Evolutionary conservation across 1,140 invertebrate species (phyloP).

Genomic region (Meloidogyne floridensis): DNA sequence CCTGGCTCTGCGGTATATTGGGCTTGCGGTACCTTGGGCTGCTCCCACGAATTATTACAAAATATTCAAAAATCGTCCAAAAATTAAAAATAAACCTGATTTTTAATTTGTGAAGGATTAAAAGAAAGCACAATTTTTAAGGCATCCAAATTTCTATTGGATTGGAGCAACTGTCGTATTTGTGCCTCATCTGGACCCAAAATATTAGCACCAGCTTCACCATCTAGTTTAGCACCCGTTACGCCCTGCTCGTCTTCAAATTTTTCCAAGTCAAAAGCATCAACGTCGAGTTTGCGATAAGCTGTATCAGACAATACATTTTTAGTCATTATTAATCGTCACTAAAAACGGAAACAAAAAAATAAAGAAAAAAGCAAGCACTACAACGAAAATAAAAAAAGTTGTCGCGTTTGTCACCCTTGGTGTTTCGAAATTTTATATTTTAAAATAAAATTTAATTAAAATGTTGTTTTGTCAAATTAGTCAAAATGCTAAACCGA

Average conservation of each 20-base stretch:
- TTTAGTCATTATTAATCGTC: conserved; percentile 24
- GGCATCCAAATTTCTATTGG: conserved; percentile 37
- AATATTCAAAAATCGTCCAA: not conserved
- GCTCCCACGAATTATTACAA: too few relatives aligned
- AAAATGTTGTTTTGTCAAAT: too few relatives aligned
- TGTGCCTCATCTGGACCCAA: conserved; percentile 43
- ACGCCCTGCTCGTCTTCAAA: conserved; percentile 32
- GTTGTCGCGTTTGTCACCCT: too few relatives aligned
- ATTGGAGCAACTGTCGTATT: conserved; percentile 39
- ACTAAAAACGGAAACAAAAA: not conserved
- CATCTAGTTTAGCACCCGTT: conserved; percentile 28
- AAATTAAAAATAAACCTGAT: conserved; percentile 29
- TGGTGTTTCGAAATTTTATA: too few relatives aligned
- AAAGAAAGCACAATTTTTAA: conserved; percentile 43
- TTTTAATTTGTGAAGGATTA: conserved; percentile 46
- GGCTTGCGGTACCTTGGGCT: too few relatives aligned
- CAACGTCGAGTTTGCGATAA: conserved; percentile 43
- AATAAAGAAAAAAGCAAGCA: too few relatives aligned
- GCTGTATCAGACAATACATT: conserved; percentile 32
- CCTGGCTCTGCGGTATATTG: too few relatives aligned
- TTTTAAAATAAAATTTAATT: too few relatives aligned
- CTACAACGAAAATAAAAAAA: too few relatives aligned
- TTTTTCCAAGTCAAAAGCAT: conserved; percentile 37
- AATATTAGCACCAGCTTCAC: not conserved
- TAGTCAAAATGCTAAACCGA: too few relatives aligned